A percentile compares a stretch with the other conserved stretches of the same genome.
These are phyloP conservation scores for Eupithecia exiguata DNA, from an alignment of 2,888 invertebrate species.

Conservation along the genomic window DNA sequence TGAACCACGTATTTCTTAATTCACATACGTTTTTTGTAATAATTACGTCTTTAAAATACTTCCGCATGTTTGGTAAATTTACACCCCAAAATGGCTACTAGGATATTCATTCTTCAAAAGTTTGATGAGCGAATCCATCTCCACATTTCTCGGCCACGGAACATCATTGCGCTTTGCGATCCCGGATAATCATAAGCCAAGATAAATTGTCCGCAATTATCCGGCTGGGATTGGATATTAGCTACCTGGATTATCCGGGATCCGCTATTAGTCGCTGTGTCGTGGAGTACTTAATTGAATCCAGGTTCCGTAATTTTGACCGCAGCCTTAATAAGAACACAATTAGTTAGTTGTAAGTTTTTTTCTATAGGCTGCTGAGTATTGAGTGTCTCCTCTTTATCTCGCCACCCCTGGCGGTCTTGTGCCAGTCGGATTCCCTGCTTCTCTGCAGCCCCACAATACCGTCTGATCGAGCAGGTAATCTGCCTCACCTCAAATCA, in stretches of 20 bases:
- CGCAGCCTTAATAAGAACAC: neutral
- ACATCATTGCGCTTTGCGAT: conserved; percentile 2
- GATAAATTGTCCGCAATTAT: conserved; percentile 26
- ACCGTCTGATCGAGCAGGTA: too few species aligned
- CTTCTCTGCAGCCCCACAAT: too few species aligned
- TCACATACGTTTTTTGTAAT: neutral
- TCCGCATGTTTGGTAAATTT: neutral
- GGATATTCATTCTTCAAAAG: too few species aligned
- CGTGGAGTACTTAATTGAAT: conserved; percentile 6
- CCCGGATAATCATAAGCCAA: conserved; percentile 11
- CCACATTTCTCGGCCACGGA: neutral
- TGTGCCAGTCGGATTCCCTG: too few species aligned
- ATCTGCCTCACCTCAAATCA: too few species aligned
- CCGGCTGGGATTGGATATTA: conserved; percentile 3
- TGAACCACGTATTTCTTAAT: neutral
- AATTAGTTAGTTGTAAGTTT: too few species aligned
- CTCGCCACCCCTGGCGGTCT: too few species aligned
- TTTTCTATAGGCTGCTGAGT: too few species aligned
- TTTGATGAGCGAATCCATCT: neutral
- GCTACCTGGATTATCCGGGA: conserved; percentile 16
- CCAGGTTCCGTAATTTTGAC: neutral
- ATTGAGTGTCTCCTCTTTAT: too few species aligned
- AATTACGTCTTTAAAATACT: neutral
- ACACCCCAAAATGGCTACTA: too few species aligned
- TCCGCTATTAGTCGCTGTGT: neutral